phyloP scores from a whole-genome alignment of 2,888 invertebrate genomes.

The Syrista parreyssii region DNA sequence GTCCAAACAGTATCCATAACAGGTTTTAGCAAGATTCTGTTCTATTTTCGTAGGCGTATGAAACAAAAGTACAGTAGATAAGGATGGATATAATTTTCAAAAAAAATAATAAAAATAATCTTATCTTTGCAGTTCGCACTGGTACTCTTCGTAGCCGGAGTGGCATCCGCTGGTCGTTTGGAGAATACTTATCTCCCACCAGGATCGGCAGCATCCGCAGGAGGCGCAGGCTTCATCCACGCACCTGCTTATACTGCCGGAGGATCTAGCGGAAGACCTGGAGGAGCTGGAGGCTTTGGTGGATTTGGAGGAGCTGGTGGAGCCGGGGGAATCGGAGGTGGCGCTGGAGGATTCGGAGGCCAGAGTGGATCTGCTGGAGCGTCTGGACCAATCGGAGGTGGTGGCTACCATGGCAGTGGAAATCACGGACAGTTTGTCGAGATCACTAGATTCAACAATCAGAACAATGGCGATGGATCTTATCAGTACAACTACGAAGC shows the following conservation, averaged over 20 bases:
- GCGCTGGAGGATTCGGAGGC: constrained; percentile 6
- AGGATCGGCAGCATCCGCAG: constrained; percentile 19
- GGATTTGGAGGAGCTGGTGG: background rate
- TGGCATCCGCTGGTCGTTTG: constrained; percentile 15
- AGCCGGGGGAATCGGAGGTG: background rate
- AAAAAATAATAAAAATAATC: background rate
- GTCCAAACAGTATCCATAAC: background rate
- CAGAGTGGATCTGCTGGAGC: constrained; percentile 6
- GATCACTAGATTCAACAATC: constrained; percentile 20
- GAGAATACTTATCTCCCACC: constrained; percentile 18
- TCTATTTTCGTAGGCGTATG: background rate
- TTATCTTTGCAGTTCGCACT: background rate
- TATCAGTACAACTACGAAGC: constrained; percentile 22
- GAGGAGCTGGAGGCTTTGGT: background rate
- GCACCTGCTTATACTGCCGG: constrained; percentile 10
- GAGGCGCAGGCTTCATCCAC: constrained; percentile 17
- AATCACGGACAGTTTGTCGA: constrained; percentile 10
- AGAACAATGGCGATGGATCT: constrained; percentile 21
- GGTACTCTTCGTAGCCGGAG: constrained; percentile 8
- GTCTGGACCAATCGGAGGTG: constrained; percentile 5
- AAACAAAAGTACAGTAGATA: background rate
- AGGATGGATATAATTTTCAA: background rate
- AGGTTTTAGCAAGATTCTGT: background rate
- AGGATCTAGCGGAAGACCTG: background rate
- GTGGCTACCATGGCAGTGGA: constrained; percentile 12